A percentile compares a stretch with the other conserved stretches of the same genome.
These are phyloP conservation scores for Agelastica alni DNA, from an alignment of 2,888 invertebrate species.

Conservation along the genomic window DNA sequence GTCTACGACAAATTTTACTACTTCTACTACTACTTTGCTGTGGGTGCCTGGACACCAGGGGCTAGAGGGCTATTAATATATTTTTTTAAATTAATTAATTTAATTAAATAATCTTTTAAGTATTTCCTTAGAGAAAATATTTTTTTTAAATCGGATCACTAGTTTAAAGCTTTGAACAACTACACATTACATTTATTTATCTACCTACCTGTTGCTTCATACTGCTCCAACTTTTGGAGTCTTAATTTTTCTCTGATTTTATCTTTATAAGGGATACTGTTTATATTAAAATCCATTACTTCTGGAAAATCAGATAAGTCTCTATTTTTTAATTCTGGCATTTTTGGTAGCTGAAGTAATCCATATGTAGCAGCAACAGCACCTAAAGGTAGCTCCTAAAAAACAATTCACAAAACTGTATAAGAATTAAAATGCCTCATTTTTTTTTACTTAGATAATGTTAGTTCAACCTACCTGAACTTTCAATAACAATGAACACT, in stretches of 20 bases:
- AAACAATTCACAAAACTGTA: no score
- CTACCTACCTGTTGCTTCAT: slow-evolving; percentile 68
- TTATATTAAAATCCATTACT: slow-evolving; percentile 70
- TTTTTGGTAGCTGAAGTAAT: slow-evolving; percentile 85
- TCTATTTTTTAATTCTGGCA: slow-evolving; percentile 88
- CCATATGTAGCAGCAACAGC: slow-evolving; percentile 87
- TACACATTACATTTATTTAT: no score
- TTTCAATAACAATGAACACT: slow-evolving; percentile 85
- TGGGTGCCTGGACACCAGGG: no score
- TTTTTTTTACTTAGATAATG: slow-evolving; percentile 1
- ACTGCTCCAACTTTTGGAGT: slow-evolving; percentile 71
- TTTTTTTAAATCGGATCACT: no score
- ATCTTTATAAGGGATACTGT: slow-evolving; percentile 77
- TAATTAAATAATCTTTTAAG: no score
- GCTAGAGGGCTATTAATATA: no score
- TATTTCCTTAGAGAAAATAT: no score
- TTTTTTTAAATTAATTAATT: no score
- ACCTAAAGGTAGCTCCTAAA: slow-evolving; percentile 78
- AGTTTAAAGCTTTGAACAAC: no score
- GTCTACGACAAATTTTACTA: no score
- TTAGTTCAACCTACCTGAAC: slow-evolving; percentile 63
- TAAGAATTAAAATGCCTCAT: no score
- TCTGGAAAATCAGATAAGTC: slow-evolving; percentile 61
- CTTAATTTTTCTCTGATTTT: slow-evolving; percentile 76
- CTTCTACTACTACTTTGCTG: no score